Evolutionary conservation across 2,888 invertebrate genomes (phyloP), one percentile per base, ranked within the genome.

Genomic region (Ormyrus rosae): DNA sequence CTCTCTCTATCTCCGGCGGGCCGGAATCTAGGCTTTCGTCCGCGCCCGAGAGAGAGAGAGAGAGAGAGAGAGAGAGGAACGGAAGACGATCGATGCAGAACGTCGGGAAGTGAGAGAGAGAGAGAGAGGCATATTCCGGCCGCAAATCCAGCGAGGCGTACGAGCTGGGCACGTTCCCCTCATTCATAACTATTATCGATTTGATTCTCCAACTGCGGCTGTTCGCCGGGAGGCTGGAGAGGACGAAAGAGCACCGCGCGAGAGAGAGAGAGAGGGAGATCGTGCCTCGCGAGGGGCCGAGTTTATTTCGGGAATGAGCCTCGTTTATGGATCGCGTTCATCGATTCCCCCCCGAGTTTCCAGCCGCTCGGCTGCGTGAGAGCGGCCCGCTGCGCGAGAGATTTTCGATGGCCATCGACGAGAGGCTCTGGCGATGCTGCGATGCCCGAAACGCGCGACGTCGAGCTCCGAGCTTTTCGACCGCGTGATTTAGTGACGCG

Each of bases 171-270:
- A 75, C 75, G 74, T 75, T 75, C 61, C 64, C 13, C 80, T 80
- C 79, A 74, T 80, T 80, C 74, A 75, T 75, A 63, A 64, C 70
- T 60, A 75, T 75, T 75, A 80, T 75, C 71, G 80, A 71, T 75
- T 80, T 46, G 55, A 75, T 79, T 69, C 63, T 7, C 63, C 48
- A 13, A 48, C 0, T 61, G 51, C 51, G 11, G 51, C n/a, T 9
- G 11, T 55, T 10, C 48, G 19, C 45, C 11, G 48, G 63, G 46
- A 55, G 51, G 53, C 46, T 34, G 34, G n/a, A 48, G 55, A 55
- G 55, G 46, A 9, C 45, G 34, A 64, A 58, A 34, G 48, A 13
- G 71, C 7, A 51, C 56, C 1, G n/a, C 19, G 55, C 13, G 45
- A 10, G 56, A 34, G 34, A 19, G 34, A 50, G 45, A 68, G 48